Evolutionary conservation across 2,113 vertebrate genomes (phyloP).

Genomic region (Corythornis cristatus): DNA sequence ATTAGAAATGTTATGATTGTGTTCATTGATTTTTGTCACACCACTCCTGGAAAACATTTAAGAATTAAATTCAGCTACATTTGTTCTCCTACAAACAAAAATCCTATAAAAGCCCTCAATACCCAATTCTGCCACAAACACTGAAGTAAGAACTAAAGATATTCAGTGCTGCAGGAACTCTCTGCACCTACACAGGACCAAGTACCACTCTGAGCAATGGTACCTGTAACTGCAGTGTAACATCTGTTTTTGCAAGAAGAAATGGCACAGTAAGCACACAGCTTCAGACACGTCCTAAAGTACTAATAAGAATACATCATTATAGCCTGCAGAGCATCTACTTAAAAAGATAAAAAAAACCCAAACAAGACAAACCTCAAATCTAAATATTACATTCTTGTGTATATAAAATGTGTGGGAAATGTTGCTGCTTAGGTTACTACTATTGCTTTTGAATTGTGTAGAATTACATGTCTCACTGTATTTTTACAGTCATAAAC

Average conservation of each 20-base stretch:
- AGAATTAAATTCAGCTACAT: background rate
- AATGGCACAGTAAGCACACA: background rate
- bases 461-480: background rate
- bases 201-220: background rate
- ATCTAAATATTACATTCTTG: background rate
- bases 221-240: background rate
- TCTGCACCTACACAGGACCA: background rate
- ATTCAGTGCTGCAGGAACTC: background rate
- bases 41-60: background rate
- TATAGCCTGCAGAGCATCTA: background rate
- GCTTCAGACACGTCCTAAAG: background rate
- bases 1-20: background rate
- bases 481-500: background rate
- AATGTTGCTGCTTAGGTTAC: background rate
- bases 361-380: background rate
- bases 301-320: background rate
- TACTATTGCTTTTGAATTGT: background rate
- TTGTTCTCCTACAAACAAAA: background rate
- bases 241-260: background rate
- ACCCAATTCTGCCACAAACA: background rate
- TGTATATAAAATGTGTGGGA: background rate
- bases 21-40: background rate
- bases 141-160: background rate
- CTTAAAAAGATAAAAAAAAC: background rate
- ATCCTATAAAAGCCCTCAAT: background rate